Conservation (phyloP, 2,888 invertebrate genomes). For the Campoplex capitator region DNA sequence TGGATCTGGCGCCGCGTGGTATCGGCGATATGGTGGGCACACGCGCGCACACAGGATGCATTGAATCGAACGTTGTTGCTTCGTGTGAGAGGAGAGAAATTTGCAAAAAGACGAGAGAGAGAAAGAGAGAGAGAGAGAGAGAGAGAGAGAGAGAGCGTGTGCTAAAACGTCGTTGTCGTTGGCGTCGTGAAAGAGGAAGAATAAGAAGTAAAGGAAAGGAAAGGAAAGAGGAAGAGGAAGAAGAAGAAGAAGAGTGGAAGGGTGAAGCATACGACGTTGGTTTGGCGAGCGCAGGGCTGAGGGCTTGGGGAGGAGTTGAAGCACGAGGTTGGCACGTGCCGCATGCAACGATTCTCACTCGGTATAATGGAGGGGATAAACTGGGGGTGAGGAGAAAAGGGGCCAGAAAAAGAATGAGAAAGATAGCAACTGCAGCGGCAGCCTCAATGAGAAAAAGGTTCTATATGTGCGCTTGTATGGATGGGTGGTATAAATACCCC, state of each 20-base stretch:
- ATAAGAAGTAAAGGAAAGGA: slow-evolving; percentile 54
- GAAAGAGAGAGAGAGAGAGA: slow-evolving; percentile 19
- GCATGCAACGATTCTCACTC: slow-evolving; percentile 81
- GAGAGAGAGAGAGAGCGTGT: slow-evolving; percentile 31
- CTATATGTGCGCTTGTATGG: not conserved
- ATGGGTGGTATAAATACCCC: slow-evolving; percentile 14
- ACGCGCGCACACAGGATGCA: slow-evolving; percentile 46
- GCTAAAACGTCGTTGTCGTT: slow-evolving; percentile 56
- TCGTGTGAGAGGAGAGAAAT: slow-evolving; percentile 54
- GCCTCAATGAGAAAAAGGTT: slow-evolving; percentile 47
- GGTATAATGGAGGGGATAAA: slow-evolving; percentile 67
- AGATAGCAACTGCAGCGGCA: slow-evolving; percentile 59
- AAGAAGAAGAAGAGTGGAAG: not conserved
- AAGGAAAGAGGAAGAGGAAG: not conserved
- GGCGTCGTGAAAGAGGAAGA: slow-evolving; percentile 46
- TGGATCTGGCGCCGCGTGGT: slow-evolving; percentile 43
- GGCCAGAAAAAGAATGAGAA: slow-evolving; percentile 50
- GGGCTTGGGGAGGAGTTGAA: slow-evolving; percentile 73
- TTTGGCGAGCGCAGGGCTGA: slow-evolving; percentile 72
- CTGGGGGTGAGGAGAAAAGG: slow-evolving; percentile 55
- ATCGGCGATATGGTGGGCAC: slow-evolving; percentile 23
- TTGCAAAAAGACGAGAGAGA: slow-evolving; percentile 55
- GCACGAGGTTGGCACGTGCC: slow-evolving; percentile 84
- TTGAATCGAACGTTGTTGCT: slow-evolving; percentile 53
- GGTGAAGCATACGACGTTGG: slow-evolving; percentile 64